Evolutionary conservation across 2,888 invertebrate genomes (phyloP), one percentile per base, ranked within the genome.

Genomic region (Choristoneura rosaceana): DNA sequence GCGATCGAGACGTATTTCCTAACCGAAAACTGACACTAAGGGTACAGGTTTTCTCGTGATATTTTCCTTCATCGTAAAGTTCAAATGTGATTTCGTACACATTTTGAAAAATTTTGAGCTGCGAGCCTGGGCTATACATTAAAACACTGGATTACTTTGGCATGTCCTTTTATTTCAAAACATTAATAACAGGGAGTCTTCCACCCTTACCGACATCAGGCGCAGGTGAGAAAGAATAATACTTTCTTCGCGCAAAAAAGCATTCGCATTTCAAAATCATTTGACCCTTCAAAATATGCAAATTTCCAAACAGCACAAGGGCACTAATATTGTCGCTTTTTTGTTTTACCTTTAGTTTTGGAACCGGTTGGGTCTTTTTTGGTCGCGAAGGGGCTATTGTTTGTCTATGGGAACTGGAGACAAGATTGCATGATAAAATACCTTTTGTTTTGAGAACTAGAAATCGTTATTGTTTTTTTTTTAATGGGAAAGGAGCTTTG

Each of bases 371-470:
- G 74, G 75, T 74, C 25, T 77, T 78, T 77, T 76, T 71, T 74
- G 59, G 58, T 71, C 61, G 25, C 52, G 74, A 69, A 74, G 4
- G 74, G 76, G 55, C 64, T 63, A 75, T 81, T 85, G 87, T 86
- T 87, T 81, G 70, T 76, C 77, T 83, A 84, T 87, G 87, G 83
- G 87, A 87, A 87, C 77, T 74, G 78, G 78, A 82, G 82, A 82
- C 80, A 81, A 82, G 84, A 84, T 82, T 77, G 74, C 64, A 55
- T 79, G 83, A 84, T 85, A 83, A 82, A 80, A 78, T 79, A 79
- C 76, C 80, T 79, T 78, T 80, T 79, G 80, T 80, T 76, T 73
- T 70, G 71, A 76, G 75, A 75, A 73, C 78, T 77, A 77, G 77
- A 77, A 75, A 74, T 78, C 73, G 74, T 74, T 64, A 76, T 78